Evolutionary conservation across 2,797 vertebrate species (phyloP).

Genomic region (Ctenosaura bakeri): DNA sequence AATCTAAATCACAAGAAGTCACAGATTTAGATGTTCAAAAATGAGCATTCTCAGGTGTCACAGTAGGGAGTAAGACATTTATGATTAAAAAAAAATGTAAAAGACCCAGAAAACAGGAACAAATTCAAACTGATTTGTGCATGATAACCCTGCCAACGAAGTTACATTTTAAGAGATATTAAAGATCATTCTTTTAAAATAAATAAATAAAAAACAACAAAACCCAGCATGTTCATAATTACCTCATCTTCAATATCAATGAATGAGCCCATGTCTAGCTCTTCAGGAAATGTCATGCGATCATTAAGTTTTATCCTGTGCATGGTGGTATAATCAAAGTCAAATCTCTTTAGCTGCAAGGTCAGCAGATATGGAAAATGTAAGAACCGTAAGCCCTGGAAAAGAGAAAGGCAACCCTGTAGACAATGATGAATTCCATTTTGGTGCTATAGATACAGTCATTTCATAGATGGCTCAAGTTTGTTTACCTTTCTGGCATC

Average conservation of each 20-base stretch:
- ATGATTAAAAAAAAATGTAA: not conserved
- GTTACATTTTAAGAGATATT: not conserved
- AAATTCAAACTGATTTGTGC: not conserved
- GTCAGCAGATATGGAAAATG: constrained; percentile 98
- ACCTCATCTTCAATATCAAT: constrained; percentile 99
- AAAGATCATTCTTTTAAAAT: not conserved
- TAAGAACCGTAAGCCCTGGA: constrained; percentile 94
- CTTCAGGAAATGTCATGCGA: constrained; percentile 98
- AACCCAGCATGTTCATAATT: constrained; percentile 52
- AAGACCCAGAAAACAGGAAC: not conserved
- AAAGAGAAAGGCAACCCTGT: constrained; percentile 51
- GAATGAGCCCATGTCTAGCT: constrained; percentile 98
- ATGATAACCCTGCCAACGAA: not conserved
- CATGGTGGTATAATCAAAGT: constrained; percentile 99
- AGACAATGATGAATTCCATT: constrained; percentile 33
- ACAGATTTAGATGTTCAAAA: not conserved
- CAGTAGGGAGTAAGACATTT: not conserved
- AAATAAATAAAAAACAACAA: not conserved
- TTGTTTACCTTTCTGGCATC: constrained; percentile 93
- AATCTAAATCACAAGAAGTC: not conserved
- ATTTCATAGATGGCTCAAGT: constrained; percentile 11
- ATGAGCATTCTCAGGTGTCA: not conserved
- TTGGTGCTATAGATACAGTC: not conserved
- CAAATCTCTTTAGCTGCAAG: constrained; percentile 96
- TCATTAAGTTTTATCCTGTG: constrained; percentile 99